These are phyloP conservation scores for Cercopithecus hamlyni DNA, from an alignment of 2,797 vertebrate genomes.

Conservation along the genomic window DNA sequence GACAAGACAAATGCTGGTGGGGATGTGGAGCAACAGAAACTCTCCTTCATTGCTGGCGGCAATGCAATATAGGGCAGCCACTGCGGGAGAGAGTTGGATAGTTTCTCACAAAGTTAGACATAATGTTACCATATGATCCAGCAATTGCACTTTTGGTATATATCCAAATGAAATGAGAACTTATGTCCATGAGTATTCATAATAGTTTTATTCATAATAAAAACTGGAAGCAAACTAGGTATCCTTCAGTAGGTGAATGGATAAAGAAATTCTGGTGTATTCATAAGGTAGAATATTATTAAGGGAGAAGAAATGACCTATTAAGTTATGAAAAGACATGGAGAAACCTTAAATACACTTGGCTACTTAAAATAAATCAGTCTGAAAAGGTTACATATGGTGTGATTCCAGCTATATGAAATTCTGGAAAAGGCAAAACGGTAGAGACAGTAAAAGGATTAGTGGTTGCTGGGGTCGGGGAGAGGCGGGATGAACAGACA, in stretches of 20 bases:
- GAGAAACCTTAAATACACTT: background rate
- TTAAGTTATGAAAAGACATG: background rate
- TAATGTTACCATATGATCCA: fast-evolving
- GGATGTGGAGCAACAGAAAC: fast-evolving
- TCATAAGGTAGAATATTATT: background rate
- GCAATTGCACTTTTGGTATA: background rate
- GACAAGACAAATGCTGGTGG: too few relatives aligned
- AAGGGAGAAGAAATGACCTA: background rate
- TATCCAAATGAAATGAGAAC: background rate
- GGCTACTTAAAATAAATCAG: background rate
- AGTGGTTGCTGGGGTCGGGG: background rate
- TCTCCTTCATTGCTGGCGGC: background rate
- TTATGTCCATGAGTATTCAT: background rate
- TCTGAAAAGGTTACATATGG: background rate
- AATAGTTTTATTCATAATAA: background rate
- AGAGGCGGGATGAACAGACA: background rate
- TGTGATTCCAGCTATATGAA: background rate
- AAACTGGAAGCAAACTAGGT: background rate
- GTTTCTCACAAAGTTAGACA: background rate
- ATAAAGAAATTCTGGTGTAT: background rate
- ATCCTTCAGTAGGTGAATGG: background rate
- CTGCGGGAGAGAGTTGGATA: background rate
- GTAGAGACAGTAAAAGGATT: background rate
- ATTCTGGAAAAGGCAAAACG: background rate
- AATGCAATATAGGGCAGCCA: background rate